phyloP scores from a whole-genome alignment of 1,140 invertebrate genomes.

The Harlomillsia oculata region DNA sequence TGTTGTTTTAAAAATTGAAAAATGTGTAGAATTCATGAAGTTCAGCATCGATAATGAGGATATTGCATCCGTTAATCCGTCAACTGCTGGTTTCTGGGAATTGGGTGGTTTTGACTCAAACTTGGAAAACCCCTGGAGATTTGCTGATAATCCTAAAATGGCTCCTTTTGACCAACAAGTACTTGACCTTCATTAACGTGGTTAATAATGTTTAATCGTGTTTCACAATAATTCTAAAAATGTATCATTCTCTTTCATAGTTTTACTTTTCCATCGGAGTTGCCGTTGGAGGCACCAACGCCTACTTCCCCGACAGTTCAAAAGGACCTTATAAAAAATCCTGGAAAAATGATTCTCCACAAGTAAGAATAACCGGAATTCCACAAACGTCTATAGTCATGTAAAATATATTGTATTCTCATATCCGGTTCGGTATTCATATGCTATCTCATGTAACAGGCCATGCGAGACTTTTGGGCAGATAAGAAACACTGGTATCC shows the following conservation, averaged over 20 bases:
- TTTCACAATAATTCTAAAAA: neutral
- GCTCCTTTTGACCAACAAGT: constrained; percentile 65
- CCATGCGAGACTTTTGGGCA: constrained; percentile 51
- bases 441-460: constrained; percentile 27
- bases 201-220: neutral
- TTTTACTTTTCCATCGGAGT: constrained; percentile 22
- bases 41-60: constrained; percentile 46
- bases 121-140: constrained; percentile 40
- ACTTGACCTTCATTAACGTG: constrained; percentile 29
- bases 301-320: constrained; percentile 53
- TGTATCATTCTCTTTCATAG: neutral
- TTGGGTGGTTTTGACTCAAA: constrained; percentile 35
- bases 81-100: constrained; percentile 32
- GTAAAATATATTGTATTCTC: neutral
- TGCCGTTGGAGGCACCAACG: constrained; percentile 36
- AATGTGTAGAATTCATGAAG: constrained; percentile 14
- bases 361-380: constrained; percentile 37
- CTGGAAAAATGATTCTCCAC: constrained; percentile 52
- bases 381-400: neutral
- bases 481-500: constrained; percentile 47
- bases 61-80: constrained; percentile 38
- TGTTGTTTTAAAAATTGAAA: neutral
- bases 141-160: constrained; percentile 41
- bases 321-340: constrained; percentile 48
- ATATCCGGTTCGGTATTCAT: neutral